A percentile compares a stretch with the other conserved stretches of the same genome.
Conservation (phyloP, 2,888 invertebrate genomes). For the Saturnia pavonia region DNA sequence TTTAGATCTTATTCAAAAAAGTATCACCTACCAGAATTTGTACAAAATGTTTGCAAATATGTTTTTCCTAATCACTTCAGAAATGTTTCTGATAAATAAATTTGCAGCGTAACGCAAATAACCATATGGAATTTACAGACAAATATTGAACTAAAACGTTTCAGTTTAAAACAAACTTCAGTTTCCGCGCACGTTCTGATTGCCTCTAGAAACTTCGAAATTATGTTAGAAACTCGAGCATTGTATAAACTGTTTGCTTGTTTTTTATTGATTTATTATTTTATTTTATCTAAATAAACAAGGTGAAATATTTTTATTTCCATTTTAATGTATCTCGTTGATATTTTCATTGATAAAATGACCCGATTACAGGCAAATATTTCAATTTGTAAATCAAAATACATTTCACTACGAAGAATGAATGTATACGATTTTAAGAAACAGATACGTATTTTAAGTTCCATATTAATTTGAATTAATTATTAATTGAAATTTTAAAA, state of each 20-base stretch:
- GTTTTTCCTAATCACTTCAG: too few species aligned
- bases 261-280: conserved; percentile 20
- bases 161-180: conserved; percentile 20
- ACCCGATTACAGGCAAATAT: not conserved
- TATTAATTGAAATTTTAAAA: too few species aligned
- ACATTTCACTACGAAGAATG: not conserved
- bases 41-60: too few species aligned
- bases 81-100: too few species aligned
- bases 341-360: not conserved
- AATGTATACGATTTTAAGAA: not conserved
- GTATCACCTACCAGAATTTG: too few species aligned
- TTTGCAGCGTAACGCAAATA: too few species aligned
- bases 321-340: not conserved
- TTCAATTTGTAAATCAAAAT: not conserved
- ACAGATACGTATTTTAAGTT: not conserved
- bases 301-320: not conserved
- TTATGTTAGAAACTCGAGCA: conserved; percentile 29
- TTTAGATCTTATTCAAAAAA: too few species aligned
- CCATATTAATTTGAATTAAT: too few species aligned
- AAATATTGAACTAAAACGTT: conserved; percentile 11
- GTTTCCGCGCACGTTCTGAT: conserved; percentile 29
- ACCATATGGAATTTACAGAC: not conserved
- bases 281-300: not conserved
- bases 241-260: conserved; percentile 30
- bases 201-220: conserved; percentile 30